Evolutionary conservation across 2,797 vertebrate genomes (phyloP).

Genomic region (Antennarius maculatus): DNA sequence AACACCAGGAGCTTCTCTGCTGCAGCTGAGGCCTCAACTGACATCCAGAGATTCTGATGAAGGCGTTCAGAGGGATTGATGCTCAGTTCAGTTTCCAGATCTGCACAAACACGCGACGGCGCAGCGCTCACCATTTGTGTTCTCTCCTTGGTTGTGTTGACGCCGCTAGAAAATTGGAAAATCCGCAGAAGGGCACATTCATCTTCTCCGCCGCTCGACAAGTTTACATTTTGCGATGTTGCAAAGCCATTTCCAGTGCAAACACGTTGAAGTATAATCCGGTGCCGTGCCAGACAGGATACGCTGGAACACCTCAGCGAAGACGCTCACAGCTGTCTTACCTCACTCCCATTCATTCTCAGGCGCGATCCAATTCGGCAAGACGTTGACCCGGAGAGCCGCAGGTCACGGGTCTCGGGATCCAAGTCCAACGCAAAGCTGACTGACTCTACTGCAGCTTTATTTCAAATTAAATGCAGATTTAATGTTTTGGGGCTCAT

Average conservation of each 20-base stretch:
- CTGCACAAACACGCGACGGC: not conserved
- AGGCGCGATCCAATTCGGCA: not conserved
- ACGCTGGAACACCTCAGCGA: slow-evolving; percentile 6
- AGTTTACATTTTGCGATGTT: slow-evolving; percentile 22
- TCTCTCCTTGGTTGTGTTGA: slow-evolving; percentile 13
- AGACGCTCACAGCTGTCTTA: not conserved
- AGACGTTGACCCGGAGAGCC: not conserved
- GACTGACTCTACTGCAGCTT: not conserved
- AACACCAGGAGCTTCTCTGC: not conserved
- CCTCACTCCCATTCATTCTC: slow-evolving; percentile 2
- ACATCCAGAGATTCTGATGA: slow-evolving; percentile 19
- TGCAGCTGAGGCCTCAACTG: slow-evolving; percentile 1
- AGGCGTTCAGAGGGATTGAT: slow-evolving; percentile 16
- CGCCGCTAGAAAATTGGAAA: slow-evolving; percentile 10
- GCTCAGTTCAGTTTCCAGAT: slow-evolving; percentile 1
- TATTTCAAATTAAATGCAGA: slow-evolving; percentile 2
- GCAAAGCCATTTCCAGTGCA: slow-evolving; percentile 19
- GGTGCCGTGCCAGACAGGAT: slow-evolving; percentile 16
- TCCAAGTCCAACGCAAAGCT: not conserved
- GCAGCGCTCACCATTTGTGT: not conserved
- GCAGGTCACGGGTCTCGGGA: not conserved
- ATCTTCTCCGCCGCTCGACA: slow-evolving; percentile 17
- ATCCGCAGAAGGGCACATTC: not conserved
- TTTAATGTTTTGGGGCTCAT: too few relatives aligned
- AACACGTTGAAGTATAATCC: slow-evolving; percentile 8